These are phyloP conservation scores for Lontra canadensis DNA, from an alignment of 2,113 vertebrate species.

Conservation along the genomic window DNA sequence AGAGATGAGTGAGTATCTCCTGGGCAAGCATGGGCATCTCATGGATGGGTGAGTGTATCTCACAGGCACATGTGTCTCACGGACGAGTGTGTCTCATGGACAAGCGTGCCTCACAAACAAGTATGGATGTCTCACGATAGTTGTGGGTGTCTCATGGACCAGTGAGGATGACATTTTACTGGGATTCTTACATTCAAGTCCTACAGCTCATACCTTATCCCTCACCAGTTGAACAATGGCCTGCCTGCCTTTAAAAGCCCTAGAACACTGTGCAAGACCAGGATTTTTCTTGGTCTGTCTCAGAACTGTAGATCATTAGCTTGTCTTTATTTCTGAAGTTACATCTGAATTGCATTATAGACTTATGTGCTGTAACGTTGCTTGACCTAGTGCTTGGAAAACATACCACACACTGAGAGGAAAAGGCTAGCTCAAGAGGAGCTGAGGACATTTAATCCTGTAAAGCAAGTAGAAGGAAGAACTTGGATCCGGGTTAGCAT, in stretches of 20 bases:
- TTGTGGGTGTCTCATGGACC: neutral
- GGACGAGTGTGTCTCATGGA: neutral
- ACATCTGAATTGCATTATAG: conserved; percentile 70
- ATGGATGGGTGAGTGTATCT: neutral
- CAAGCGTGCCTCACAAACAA: neutral
- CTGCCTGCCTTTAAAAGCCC: conserved; percentile 22
- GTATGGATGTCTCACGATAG: neutral
- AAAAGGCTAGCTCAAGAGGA: conserved; percentile 53
- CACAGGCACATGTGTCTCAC: neutral
- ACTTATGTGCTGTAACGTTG: conserved; percentile 8
- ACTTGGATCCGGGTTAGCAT: neutral
- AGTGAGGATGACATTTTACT: neutral
- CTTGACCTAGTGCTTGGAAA: conserved; percentile 63
- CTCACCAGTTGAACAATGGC: neutral
- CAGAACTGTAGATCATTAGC: conserved; percentile 22
- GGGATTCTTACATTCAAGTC: neutral
- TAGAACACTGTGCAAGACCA: neutral
- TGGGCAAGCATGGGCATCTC: neutral
- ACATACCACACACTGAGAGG: conserved; percentile 59
- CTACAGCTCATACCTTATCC: neutral
- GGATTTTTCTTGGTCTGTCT: conserved; percentile 47
- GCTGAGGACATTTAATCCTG: conserved; percentile 55
- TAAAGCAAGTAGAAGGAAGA: conserved; percentile 26
- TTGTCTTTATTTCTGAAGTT: conserved; percentile 64
- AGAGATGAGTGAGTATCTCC: neutral